phyloP scores from a whole-genome alignment of 1,140 invertebrate species.

The Panulirus ornatus region DNA sequence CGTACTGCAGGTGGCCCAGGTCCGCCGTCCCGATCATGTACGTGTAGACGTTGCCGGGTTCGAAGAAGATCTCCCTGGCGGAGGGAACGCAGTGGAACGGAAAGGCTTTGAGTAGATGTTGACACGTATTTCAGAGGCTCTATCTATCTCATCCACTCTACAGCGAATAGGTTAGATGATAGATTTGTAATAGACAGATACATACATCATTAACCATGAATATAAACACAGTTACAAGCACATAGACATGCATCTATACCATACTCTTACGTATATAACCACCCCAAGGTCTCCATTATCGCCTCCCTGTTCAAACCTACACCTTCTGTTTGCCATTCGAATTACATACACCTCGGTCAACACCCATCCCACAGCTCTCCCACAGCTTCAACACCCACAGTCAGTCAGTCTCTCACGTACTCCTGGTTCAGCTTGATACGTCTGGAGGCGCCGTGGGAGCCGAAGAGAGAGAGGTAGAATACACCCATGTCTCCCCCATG shows the following conservation, averaged over 20 bases:
- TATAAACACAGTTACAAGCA: too few species aligned
- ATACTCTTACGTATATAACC: too few species aligned
- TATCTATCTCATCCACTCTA: too few species aligned
- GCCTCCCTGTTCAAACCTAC: not conserved
- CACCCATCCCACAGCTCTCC: not conserved
- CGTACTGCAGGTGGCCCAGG: slow-evolving; percentile 82
- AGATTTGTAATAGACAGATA: too few species aligned
- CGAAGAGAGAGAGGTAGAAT: slow-evolving; percentile 84
- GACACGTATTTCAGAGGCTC: too few species aligned
- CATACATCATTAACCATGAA: too few species aligned
- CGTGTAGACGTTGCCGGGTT: slow-evolving; percentile 85
- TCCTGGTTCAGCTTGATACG: slow-evolving; percentile 75
- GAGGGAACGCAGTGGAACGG: not conserved
- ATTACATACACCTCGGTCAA: too few species aligned
- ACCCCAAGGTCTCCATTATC: not conserved
- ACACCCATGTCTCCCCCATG: slow-evolving; percentile 89
- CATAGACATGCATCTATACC: too few species aligned
- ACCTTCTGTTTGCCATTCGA: not conserved
- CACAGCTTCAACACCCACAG: not conserved
- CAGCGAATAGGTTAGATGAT: too few species aligned
- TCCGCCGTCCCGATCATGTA: slow-evolving; percentile 84
- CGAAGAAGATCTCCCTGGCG: slow-evolving; percentile 81
- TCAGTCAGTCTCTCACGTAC: slow-evolving; percentile 72
- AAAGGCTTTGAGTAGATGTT: too few species aligned
- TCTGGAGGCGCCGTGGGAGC: slow-evolving; percentile 80